Conservation (phyloP, 2,888 invertebrate genomes). For the Antheraea assamensis region DNA sequence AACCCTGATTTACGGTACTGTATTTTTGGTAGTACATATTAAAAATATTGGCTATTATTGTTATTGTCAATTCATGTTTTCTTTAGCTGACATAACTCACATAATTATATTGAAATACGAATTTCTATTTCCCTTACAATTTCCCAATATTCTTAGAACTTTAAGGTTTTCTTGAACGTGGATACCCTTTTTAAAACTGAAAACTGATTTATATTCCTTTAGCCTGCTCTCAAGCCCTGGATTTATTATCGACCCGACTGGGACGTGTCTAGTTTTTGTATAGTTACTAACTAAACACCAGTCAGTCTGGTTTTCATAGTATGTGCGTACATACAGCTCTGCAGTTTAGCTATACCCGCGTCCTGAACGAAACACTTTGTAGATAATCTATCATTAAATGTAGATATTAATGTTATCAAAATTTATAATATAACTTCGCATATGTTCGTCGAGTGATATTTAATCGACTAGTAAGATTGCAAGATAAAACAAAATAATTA, state of each 20-base stretch:
- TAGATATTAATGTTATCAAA: too few species aligned
- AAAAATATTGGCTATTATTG: too few species aligned
- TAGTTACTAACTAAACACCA: conserved; percentile 19
- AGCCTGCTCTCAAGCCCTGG: conserved; percentile 13
- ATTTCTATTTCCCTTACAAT: too few species aligned
- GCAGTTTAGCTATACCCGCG: background rate
- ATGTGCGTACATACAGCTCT: conserved; percentile 3
- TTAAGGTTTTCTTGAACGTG: background rate
- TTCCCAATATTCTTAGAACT: background rate
- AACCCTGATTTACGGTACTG: too few species aligned
- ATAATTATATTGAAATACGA: too few species aligned
- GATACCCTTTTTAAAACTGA: background rate
- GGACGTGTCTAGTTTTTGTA: conserved; percentile 30
- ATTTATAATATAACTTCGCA: too few species aligned
- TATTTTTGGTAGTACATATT: too few species aligned
- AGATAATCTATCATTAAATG: background rate
- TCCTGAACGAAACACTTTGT: background rate
- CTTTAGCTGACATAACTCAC: too few species aligned
- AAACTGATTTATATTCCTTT: conserved; percentile 12
- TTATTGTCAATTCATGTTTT: too few species aligned
- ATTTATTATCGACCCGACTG: conserved; percentile 11
- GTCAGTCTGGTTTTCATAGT: conserved; percentile 31
- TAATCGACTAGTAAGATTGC: too few species aligned
- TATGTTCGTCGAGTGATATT: too few species aligned
- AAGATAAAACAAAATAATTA: too few species aligned